Conservation (phyloP, 2,888 invertebrate genomes). For the Polyploca ridens region DNA sequence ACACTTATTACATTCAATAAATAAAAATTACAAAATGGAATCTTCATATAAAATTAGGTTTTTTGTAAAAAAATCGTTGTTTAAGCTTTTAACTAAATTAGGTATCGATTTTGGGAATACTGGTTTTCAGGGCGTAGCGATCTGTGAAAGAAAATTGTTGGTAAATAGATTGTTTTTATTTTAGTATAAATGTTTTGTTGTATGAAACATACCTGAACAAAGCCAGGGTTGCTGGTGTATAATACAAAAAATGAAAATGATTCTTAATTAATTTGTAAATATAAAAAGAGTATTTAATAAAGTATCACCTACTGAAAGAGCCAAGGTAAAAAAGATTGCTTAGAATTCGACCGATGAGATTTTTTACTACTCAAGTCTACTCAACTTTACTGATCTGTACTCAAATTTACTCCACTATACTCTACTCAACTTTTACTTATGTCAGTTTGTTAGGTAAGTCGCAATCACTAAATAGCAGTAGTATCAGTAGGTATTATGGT, state of each 20-base stretch:
- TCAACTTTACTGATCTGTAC: no score
- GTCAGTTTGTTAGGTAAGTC: no score
- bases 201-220: constrained; percentile 5
- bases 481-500: no score
- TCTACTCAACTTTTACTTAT: no score
- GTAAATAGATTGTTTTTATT: constrained; percentile 1
- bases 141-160: constrained; percentile 46
- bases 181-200: background rate
- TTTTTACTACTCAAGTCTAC: no score
- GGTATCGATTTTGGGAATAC: constrained; percentile 31
- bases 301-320: no score
- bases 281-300: no score
- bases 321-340: no score
- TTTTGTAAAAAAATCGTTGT: constrained; percentile 39
- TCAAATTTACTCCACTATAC: no score
- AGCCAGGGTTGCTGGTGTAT: constrained; percentile 10
- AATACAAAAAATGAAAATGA: constrained; percentile 14
- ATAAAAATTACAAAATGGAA: constrained; percentile 43
- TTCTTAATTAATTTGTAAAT: background rate
- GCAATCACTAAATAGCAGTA: no score
- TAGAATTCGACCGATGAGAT: no score
- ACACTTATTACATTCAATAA: constrained; percentile 19
- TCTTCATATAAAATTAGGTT: constrained; percentile 28
- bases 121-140: constrained; percentile 59
- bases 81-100: constrained; percentile 27